phyloP scores from a whole-genome alignment of 2,113 vertebrate genomes.

The Pseudorectes ferrugineus region DNA sequence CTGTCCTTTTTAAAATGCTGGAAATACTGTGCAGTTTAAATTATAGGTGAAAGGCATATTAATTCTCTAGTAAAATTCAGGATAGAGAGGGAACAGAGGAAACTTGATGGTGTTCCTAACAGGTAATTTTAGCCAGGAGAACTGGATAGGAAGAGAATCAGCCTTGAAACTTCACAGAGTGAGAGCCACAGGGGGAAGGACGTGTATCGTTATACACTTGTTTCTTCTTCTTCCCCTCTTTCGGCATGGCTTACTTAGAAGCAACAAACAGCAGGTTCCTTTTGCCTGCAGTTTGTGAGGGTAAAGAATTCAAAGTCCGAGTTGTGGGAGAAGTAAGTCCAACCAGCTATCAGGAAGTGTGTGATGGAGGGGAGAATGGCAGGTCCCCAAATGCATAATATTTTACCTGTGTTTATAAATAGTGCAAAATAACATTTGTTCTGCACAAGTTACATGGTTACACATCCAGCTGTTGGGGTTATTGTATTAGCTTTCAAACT shows the following conservation, averaged over 20 bases:
- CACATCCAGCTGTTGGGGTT: neutral
- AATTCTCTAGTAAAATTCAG: neutral
- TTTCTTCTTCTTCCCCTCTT: neutral
- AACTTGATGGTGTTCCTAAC: neutral
- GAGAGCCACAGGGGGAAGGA: neutral
- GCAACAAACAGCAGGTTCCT: neutral
- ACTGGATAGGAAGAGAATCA: neutral
- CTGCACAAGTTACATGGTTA: neutral
- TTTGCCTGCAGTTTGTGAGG: neutral
- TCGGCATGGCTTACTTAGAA: neutral
- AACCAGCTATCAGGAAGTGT: too few species aligned
- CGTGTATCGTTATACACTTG: too few species aligned
- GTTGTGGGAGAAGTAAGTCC: neutral
- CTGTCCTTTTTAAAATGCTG: neutral
- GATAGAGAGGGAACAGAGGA: neutral
- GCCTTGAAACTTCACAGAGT: neutral
- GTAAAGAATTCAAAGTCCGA: neutral
- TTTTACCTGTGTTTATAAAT: neutral
- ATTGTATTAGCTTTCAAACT: neutral
- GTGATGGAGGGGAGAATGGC: accelerated
- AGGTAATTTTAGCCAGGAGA: neutral
- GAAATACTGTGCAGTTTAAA: neutral
- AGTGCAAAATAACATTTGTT: neutral
- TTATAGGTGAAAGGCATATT: neutral
- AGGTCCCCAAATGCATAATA: accelerated